phyloP scores from a whole-genome alignment of 2,797 vertebrate genomes.

The Gymnothorax javanicus region DNA sequence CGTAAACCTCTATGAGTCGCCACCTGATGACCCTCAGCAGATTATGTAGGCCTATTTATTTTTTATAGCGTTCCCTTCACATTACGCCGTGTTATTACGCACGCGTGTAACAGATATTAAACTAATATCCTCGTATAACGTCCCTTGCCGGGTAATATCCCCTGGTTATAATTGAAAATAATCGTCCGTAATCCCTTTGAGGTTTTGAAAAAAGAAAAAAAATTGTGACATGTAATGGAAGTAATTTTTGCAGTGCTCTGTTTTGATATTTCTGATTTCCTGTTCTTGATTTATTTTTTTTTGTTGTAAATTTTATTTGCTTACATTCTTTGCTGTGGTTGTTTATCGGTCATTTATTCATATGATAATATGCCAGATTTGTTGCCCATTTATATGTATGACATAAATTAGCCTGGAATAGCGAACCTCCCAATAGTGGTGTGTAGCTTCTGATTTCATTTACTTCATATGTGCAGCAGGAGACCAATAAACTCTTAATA shows the following conservation, averaged over 20 bases:
- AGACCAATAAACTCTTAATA: constrained; percentile 66
- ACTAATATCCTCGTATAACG: constrained; percentile 23
- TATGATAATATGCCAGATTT: neutral
- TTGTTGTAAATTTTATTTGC: neutral
- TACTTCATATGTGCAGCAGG: constrained; percentile 49
- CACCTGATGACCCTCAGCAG: neutral
- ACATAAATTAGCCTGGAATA: constrained; percentile 22
- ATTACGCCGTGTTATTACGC: neutral
- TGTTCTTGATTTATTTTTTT: neutral
- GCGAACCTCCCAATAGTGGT: constrained; percentile 60
- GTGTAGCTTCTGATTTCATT: constrained; percentile 58
- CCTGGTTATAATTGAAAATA: constrained; percentile 34
- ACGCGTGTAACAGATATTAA: neutral
- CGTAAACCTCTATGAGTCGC: neutral
- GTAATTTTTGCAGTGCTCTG: constrained; percentile 22
- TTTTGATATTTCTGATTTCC: neutral
- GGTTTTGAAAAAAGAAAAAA: constrained; percentile 10
- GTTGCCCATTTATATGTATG: neutral
- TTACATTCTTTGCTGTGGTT: neutral
- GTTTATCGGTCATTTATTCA: neutral
- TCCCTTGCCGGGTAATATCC: constrained; percentile 18
- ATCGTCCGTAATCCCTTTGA: constrained; percentile 26
- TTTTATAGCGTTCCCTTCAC: neutral
- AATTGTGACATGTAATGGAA: constrained; percentile 24
- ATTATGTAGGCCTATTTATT: neutral